phyloP scores from a whole-genome alignment of 1,140 invertebrate species.

The Subanguina moxae region DNA sequence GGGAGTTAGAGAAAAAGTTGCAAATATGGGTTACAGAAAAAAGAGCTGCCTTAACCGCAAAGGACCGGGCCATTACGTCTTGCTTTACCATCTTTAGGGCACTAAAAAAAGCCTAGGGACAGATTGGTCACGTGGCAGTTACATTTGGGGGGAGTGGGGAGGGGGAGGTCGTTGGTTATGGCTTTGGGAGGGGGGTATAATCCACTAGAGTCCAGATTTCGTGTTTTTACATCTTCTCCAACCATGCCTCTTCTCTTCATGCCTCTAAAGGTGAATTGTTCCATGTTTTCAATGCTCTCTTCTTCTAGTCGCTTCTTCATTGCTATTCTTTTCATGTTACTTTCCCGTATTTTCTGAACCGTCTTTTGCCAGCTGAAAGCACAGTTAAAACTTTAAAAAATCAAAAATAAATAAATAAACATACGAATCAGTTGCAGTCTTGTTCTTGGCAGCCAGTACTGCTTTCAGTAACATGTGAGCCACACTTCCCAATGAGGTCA shows the following conservation, averaged over 20 bases:
- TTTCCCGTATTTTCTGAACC: conserved; percentile 16
- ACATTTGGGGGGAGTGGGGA: no score
- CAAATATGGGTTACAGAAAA: no score
- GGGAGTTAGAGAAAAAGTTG: no score
- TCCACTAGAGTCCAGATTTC: no score
- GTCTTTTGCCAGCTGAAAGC: conserved; percentile 46
- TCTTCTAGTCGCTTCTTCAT: conserved; percentile 37
- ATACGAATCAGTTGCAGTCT: conserved; percentile 4
- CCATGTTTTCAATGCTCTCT: conserved; percentile 33
- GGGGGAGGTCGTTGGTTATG: no score
- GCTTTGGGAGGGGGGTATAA: no score
- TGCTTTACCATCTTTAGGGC: no score
- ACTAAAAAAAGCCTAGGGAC: no score
- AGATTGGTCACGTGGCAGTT: no score
- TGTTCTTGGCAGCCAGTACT: conserved; percentile 22
- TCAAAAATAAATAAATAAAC: neutral
- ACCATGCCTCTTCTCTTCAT: conserved; percentile 28
- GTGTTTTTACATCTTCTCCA: conserved; percentile 21
- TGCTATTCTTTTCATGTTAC: conserved; percentile 25
- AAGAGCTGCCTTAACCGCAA: no score
- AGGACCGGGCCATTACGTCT: no score
- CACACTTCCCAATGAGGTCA: conserved; percentile 21
- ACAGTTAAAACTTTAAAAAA: no score
- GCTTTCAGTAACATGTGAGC: conserved; percentile 18
- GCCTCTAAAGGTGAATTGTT: conserved; percentile 37